Conservation (phyloP, 2,113 vertebrate genomes). For the Rhinolophus sinicus region DNA sequence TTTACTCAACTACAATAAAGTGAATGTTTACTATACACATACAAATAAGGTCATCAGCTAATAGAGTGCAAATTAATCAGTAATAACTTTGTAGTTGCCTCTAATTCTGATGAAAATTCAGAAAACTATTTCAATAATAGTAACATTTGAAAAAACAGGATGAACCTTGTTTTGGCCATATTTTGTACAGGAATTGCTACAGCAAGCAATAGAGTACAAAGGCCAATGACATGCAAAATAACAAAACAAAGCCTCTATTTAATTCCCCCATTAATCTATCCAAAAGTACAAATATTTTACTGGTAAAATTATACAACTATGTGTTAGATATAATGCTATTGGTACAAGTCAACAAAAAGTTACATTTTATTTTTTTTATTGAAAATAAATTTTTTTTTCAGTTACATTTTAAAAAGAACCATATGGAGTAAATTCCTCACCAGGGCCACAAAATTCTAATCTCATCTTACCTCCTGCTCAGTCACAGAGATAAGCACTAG, state of each 20-base stretch:
- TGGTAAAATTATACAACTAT: conserved; percentile 24
- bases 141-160: conserved; percentile 13
- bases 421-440: not conserved
- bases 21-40: not conserved
- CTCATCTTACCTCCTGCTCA: conserved; percentile 34
- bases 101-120: conserved; percentile 25
- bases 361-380: not conserved
- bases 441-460: conserved; percentile 40
- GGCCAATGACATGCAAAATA: conserved; percentile 12
- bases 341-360: conserved; percentile 10
- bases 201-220: conserved; percentile 28
- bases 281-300: conserved; percentile 30
- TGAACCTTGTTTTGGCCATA: not conserved
- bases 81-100: conserved; percentile 30
- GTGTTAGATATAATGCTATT: conserved; percentile 10
- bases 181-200: not conserved
- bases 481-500: not conserved
- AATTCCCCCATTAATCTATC: conserved; percentile 16
- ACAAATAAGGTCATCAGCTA: conserved; percentile 47
- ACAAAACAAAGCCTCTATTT: conserved; percentile 1
- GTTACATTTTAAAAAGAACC: not conserved
- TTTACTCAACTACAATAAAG: conserved; percentile 41
- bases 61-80: not conserved
- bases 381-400: too few relatives aligned
- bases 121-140: not conserved